These are phyloP conservation scores for Chironomus riparius DNA, from an alignment of 2,888 invertebrate genomes.

Conservation along the genomic window DNA sequence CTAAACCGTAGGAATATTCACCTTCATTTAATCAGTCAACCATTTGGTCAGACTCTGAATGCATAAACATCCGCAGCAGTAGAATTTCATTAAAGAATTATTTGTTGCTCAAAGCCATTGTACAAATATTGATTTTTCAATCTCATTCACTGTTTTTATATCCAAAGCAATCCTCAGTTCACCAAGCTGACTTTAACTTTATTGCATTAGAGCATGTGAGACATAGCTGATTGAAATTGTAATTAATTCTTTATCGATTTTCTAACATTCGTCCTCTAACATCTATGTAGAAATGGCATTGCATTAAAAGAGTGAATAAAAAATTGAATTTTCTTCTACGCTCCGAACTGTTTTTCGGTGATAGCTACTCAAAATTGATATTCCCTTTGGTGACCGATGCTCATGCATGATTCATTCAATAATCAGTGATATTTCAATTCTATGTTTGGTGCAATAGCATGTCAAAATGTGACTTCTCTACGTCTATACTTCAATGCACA, in stretches of 20 bases:
- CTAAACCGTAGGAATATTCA: no score
- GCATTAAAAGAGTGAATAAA: no score
- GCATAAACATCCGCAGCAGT: no score
- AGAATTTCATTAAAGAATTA: no score
- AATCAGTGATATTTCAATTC: not conserved
- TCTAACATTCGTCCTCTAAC: not conserved
- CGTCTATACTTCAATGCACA: not conserved
- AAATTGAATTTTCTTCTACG: not conserved
- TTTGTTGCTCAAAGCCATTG: no score
- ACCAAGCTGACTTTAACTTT: no score
- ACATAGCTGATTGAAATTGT: not conserved
- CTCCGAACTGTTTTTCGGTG: conserved; percentile 14
- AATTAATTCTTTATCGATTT: not conserved
- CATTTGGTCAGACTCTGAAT: no score
- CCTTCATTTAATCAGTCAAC: no score
- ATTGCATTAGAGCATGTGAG: not conserved
- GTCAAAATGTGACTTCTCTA: not conserved
- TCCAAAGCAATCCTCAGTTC: no score
- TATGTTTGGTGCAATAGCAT: not conserved
- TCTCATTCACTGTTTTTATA: no score
- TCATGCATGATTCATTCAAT: conserved; percentile 27
- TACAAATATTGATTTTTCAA: no score
- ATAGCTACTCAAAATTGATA: conserved; percentile 30
- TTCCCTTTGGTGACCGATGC: conserved; percentile 29
- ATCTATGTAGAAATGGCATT: no score